Evolutionary conservation across 2,888 invertebrate species (phyloP).

Genomic region (Drosophila cognata): DNA sequence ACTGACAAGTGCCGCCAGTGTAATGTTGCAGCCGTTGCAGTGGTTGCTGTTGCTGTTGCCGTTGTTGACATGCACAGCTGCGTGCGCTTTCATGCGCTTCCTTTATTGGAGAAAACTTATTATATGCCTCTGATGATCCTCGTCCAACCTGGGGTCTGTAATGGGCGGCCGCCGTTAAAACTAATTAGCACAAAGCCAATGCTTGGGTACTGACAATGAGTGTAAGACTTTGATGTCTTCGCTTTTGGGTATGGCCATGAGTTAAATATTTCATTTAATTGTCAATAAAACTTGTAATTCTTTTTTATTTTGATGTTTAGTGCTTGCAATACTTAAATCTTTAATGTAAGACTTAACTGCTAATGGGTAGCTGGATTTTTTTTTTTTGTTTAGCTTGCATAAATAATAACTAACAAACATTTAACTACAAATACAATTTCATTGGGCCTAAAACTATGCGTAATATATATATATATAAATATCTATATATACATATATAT

Average conservation of each 20-base stretch:
- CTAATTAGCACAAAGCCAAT: constrained; percentile 76
- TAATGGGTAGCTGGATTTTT: constrained; percentile 34
- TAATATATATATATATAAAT: constrained; percentile 14
- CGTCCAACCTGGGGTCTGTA: constrained; percentile 31
- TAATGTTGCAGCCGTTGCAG: constrained; percentile 49
- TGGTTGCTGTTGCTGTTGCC: constrained; percentile 34
- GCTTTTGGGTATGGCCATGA: constrained; percentile 28
- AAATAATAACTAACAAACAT: constrained; percentile 81
- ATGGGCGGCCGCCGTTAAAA: constrained; percentile 47
- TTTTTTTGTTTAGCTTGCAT: constrained; percentile 59
- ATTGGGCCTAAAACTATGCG: constrained; percentile 44
- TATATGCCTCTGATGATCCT: constrained; percentile 68
- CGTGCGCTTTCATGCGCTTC: constrained; percentile 79
- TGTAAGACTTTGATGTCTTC: constrained; percentile 20
- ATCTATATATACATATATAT: constrained; percentile 15
- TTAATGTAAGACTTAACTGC: constrained; percentile 62
- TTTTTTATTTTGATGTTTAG: constrained; percentile 66
- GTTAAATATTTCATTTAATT: constrained; percentile 52
- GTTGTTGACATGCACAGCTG: constrained; percentile 81
- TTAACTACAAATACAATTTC: constrained; percentile 66
- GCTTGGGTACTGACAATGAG: constrained; percentile 15
- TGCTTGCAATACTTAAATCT: constrained; percentile 75
- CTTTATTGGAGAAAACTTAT: constrained; percentile 80
- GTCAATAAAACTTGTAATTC: constrained; percentile 76
- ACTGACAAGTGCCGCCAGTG: constrained; percentile 82